A percentile compares a stretch with the other conserved stretches of the same genome.
phyloP scores from a whole-genome alignment of 2,888 invertebrate species.

The Eilema depressum region DNA sequence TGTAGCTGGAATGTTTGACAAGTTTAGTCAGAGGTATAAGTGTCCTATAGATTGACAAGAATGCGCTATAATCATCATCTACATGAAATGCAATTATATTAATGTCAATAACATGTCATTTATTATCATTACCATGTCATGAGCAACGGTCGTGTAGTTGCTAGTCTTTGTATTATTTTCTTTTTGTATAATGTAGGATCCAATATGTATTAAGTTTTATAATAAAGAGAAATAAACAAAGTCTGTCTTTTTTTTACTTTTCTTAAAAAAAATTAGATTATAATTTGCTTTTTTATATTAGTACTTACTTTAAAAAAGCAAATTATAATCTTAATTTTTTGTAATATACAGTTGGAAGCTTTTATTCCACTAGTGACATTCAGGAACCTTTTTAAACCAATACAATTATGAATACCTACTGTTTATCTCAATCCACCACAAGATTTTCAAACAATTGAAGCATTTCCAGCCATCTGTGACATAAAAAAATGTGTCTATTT shows the following conservation, averaged over 20 bases:
- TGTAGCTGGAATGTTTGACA: background rate
- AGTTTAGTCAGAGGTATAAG: background rate
- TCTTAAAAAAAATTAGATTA: too few relatives aligned
- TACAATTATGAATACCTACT: too few relatives aligned
- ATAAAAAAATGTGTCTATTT: too few relatives aligned
- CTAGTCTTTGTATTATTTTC: slow-evolving; percentile 43
- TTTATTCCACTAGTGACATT: too few relatives aligned
- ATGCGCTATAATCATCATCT: background rate
- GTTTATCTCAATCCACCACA: too few relatives aligned
- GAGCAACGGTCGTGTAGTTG: slow-evolving; percentile 32
- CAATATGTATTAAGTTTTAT: slow-evolving; percentile 48
- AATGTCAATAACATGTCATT: background rate
- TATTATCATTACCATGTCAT: slow-evolving; percentile 6
- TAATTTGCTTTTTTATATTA: too few relatives aligned
- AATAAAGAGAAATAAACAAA: slow-evolving; percentile 40
- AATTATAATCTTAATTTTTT: too few relatives aligned
- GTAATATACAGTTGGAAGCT: too few relatives aligned
- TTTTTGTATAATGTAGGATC: slow-evolving; percentile 42
- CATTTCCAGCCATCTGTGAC: too few relatives aligned
- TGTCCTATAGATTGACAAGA: background rate
- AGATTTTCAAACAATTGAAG: too few relatives aligned
- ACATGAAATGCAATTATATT: background rate
- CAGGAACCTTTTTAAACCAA: too few relatives aligned
- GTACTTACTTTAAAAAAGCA: too few relatives aligned
- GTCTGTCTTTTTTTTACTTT: background rate